Evolutionary conservation across 2,113 vertebrate species (phyloP), one percentile per base, ranked within the genome.

Genomic region (Sinocyclocheilus grahami): DNA sequence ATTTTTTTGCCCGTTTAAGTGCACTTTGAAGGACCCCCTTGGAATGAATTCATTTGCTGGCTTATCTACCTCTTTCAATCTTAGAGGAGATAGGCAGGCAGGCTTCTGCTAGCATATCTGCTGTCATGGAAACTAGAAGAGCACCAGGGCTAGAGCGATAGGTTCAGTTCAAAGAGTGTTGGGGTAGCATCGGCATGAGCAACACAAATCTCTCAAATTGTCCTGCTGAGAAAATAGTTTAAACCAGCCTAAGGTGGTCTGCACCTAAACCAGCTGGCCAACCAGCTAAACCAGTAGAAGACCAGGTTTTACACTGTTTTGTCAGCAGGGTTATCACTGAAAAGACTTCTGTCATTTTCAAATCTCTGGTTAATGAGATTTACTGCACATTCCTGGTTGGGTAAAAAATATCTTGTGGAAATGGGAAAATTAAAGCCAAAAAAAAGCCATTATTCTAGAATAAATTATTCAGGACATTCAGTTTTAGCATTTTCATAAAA

Each of bases 111-210:
- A 86, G 39, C 85, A 83, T 33, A 33, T 88, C 74, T 84, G 87
- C 86, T 91, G 86, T 88, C 90, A 90, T 88, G 86, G 89, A 80
- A 88, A 88, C 90, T 48, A 82, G 39, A 84, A 82, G 71, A 82
- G 71, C 78, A 83, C 65, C 33, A 58, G 46, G 39, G 86, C 27
- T 82, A n/a, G 78, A 77, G 84, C 69, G 82, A 89, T 51, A 82
- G 84, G 48, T 77, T 75, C 27, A 83, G 48, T 55, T 71, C 65
- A 71, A 83, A 83, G 65, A 83, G 27, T 71, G 46, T 37, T 71
- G 27, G 81, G 81, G 55, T 71, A 37, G 42, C 27, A n/a, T 37
- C 11, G 0, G 24, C 24, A 71, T 71, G 46, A 83, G 72, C 42
- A 76, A 48, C n/a, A 33, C 24, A 20, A 78, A 78, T 37, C 30